These are phyloP conservation scores for Subanguina moxae DNA, from an alignment of 1,140 invertebrate genomes.

Conservation along the genomic window DNA sequence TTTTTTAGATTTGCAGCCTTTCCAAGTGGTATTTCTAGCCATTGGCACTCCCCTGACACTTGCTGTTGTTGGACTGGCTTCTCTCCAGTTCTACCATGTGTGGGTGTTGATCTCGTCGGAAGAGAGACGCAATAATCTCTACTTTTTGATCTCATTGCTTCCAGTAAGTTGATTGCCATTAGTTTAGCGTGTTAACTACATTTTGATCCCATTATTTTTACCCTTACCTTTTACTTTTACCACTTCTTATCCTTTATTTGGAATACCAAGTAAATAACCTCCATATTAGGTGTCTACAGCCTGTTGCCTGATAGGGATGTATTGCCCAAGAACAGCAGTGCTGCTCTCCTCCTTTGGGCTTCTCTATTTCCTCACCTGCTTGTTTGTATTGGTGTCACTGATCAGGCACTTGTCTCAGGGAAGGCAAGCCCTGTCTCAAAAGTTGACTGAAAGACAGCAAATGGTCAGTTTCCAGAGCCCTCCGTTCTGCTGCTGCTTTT, in stretches of 20 bases:
- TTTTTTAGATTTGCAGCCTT: conserved; percentile 4
- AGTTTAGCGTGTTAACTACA: too few species aligned
- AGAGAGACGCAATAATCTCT: conserved; percentile 41
- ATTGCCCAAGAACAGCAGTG: conserved; percentile 37
- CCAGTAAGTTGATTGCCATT: too few species aligned
- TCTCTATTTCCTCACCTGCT: conserved; percentile 42
- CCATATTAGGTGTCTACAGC: conserved; percentile 37
- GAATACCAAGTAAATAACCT: too few species aligned
- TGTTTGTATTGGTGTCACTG: conserved; percentile 41
- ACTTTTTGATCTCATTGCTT: conserved; percentile 42
- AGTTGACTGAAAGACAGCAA: conserved; percentile 19
- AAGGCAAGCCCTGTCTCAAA: background rate
- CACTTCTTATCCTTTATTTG: background rate
- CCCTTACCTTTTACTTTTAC: conserved; percentile 4
- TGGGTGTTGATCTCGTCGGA: conserved; percentile 35
- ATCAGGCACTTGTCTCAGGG: conserved; percentile 24
- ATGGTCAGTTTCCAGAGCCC: conserved; percentile 32
- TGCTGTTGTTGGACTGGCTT: conserved; percentile 18
- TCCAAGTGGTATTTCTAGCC: conserved; percentile 20
- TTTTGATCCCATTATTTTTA: too few species aligned
- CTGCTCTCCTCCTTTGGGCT: conserved; percentile 31
- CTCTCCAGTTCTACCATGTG: conserved; percentile 32
- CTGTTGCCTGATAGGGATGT: conserved; percentile 38
- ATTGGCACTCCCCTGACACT: conserved; percentile 22
- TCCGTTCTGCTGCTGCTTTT: conserved; percentile 36